A percentile compares a stretch with the other conserved stretches of the same genome.
These are phyloP conservation scores for Aphidoletes aphidimyza DNA, from an alignment of 2,888 invertebrate species.

Conservation along the genomic window DNA sequence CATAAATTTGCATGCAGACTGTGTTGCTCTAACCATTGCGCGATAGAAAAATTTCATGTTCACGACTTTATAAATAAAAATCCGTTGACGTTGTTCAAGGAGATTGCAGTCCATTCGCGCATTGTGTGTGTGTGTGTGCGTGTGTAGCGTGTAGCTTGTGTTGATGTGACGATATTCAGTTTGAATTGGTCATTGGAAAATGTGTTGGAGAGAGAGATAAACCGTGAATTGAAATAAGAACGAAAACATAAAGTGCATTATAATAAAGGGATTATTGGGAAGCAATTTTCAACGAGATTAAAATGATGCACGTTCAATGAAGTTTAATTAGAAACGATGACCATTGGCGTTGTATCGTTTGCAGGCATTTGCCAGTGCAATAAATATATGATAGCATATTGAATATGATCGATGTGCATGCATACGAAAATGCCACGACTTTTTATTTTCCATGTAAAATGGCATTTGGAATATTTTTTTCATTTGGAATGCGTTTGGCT, in stretches of 20 bases:
- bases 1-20: slow-evolving; percentile 33
- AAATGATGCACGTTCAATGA: background rate
- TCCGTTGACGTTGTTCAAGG: background rate
- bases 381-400: background rate
- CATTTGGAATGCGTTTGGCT: background rate
- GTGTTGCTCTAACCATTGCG: background rate
- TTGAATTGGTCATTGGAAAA: background rate
- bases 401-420: background rate
- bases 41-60: slow-evolving; percentile 12
- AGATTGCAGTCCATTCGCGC: background rate
- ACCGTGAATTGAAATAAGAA: background rate
- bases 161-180: too few relatives aligned
- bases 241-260: slow-evolving; percentile 23
- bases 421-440: background rate
- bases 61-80: slow-evolving; percentile 50
- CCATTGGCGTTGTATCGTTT: background rate
- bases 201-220: background rate
- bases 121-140: background rate
- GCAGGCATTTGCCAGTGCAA: background rate
- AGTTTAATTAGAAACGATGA: slow-evolving; percentile 8
- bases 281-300: background rate
- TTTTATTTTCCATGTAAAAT: background rate
- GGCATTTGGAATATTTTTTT: background rate
- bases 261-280: slow-evolving; percentile 35
- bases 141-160: too few relatives aligned